These are phyloP conservation scores for Misgurnus mizolepis DNA, from an alignment of 2,113 vertebrate genomes.

Conservation along the genomic window DNA sequence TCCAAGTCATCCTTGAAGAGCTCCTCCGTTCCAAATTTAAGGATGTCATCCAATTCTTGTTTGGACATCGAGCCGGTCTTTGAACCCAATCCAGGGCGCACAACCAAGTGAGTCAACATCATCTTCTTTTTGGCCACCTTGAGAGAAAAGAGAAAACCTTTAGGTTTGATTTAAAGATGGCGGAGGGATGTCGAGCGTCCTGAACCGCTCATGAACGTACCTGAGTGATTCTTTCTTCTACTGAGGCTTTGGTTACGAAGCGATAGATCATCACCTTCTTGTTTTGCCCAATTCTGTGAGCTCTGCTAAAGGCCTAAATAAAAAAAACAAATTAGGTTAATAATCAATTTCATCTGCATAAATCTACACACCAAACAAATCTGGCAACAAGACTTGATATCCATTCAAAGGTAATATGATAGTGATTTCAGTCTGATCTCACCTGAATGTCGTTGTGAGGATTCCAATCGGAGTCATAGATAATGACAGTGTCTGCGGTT, in stretches of 20 bases:
- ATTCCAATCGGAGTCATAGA: conserved; percentile 98
- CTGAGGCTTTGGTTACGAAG: conserved; percentile 95
- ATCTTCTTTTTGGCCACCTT: conserved; percentile 97
- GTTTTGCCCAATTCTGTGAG: conserved; percentile 96
- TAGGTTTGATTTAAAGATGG: neutral
- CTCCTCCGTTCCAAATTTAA: conserved; percentile 95
- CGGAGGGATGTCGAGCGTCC: no score
- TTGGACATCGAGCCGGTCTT: conserved; percentile 99
- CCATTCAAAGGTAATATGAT: no score
- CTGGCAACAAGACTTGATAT: no score
- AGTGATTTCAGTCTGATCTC: conserved; percentile 30
- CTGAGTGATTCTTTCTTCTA: conserved; percentile 98
- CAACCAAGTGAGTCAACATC: conserved; percentile 97
- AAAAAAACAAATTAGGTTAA: neutral
- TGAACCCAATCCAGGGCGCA: conserved; percentile 92
- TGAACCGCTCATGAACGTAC: conserved; percentile 38
- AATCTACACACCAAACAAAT: neutral
- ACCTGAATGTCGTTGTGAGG: conserved; percentile 99
- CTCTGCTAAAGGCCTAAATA: conserved; percentile 92
- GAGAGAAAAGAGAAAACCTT: neutral
- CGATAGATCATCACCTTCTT: conserved; percentile 99
- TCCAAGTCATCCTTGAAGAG: conserved; percentile 90
- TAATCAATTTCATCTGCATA: neutral
- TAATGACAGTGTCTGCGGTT: conserved; percentile 95
- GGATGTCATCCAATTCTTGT: conserved; percentile 96